phyloP scores from a whole-genome alignment of 2,888 invertebrate genomes.

The Tenodera sinensis region DNA sequence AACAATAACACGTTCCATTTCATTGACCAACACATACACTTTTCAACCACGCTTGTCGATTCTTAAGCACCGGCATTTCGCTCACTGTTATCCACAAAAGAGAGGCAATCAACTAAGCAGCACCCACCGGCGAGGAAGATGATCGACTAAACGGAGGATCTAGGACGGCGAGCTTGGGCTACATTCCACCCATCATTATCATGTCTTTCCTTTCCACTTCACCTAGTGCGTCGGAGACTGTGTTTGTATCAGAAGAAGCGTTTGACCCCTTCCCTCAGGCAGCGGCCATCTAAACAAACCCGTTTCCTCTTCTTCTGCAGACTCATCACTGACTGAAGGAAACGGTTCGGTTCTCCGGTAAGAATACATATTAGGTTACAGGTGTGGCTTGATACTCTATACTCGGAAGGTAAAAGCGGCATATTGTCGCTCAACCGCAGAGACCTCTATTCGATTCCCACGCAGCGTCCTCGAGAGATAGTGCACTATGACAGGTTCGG shows the following conservation, averaged over 20 bases:
- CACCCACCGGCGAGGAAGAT: not conserved
- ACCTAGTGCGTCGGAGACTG: not conserved
- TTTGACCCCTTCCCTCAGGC: constrained; percentile 9
- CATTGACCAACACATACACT: not conserved
- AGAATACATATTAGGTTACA: not conserved
- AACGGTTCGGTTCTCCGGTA: not conserved
- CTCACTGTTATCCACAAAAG: not conserved
- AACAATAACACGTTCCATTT: not conserved
- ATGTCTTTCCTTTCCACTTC: not conserved
- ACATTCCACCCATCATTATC: not conserved
- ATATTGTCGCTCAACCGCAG: not conserved
- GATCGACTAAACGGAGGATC: not conserved
- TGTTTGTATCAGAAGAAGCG: not conserved
- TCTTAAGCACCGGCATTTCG: not conserved
- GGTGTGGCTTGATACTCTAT: not conserved
- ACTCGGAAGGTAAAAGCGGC: not conserved
- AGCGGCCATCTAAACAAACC: not conserved
- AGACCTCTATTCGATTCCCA: not conserved
- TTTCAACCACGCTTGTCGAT: not conserved
- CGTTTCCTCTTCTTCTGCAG: not conserved
- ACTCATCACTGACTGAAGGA: not conserved
- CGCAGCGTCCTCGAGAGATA: not conserved
- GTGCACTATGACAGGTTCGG: too few relatives aligned
- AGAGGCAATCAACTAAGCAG: not conserved
- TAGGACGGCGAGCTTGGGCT: constrained; percentile 1